These are phyloP conservation scores for Phocoena sinus DNA, from an alignment of 2,113 vertebrate species.

Conservation along the genomic window DNA sequence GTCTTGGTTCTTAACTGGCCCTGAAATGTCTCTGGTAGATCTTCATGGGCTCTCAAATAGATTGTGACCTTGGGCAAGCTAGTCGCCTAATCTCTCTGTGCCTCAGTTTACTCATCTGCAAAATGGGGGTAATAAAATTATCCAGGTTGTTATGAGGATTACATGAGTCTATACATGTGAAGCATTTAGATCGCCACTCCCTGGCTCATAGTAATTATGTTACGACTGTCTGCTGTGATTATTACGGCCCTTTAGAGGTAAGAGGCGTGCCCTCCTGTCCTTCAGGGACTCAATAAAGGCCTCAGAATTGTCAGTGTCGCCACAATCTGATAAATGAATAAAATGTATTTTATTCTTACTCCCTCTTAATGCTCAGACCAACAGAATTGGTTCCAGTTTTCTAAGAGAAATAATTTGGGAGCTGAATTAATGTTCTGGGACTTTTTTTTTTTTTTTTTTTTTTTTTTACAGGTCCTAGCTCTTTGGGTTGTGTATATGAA, in stretches of 20 bases:
- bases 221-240: not conserved
- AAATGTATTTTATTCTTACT: slow-evolving; percentile 9
- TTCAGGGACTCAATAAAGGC: not conserved
- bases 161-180: not conserved
- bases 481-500: not conserved
- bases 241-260: not conserved
- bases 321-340: not conserved
- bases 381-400: not conserved
- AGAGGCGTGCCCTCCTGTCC: not conserved
- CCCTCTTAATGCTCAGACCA: not conserved
- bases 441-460: not conserved
- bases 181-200: not conserved
- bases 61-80: not conserved
- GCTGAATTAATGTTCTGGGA: not conserved
- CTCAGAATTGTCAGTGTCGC: not conserved
- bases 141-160: not conserved
- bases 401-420: not conserved
- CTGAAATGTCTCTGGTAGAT: not conserved
- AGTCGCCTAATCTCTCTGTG: not conserved
- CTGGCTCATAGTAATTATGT: not conserved
- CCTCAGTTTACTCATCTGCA: slow-evolving; percentile 3
- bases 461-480: not conserved
- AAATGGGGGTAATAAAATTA: not conserved
- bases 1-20: not conserved
- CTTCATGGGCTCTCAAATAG: not conserved